Base-by-base conservation (phyloP, 2,888 invertebrate species). In the Patella depressa region DNA sequence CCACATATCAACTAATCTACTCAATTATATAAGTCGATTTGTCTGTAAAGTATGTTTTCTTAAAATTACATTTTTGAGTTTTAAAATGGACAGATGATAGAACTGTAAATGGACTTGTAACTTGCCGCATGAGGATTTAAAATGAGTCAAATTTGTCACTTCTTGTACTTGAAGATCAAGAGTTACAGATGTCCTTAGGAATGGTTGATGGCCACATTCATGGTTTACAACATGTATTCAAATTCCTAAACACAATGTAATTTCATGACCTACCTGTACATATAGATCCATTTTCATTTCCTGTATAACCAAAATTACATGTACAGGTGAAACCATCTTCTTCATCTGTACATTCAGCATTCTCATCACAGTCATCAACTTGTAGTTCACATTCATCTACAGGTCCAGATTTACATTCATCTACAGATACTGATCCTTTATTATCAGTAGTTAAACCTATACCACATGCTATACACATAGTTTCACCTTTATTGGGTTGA, bases 301-400 rank as follows among this genome's bases (percentile, higher is more conserved):
- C 85, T 70, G 80, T 77, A 78, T 78, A 87, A 15, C 87, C 87
- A 53, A 73, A 53, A 73, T 80, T 81, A 82, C 89, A 89, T 5
- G 74, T 72, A 80, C 89, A 89, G 12, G 24, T 72, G 75, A 82
- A 89, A 7, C 81, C 80, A 9, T 81, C 76, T 12, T 77, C 78
- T 1, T 79, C 81, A 45, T 85, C 84, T 17, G 74, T 55, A 83
- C 88, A 88, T 3, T 74, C 14, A n/a, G 85, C 83, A 34, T 83
- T 75, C 1, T 45, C 69, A 53, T 81, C 73, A 80, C 89, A 89
- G 72, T 82, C 77, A 78, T 86, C 78, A n/a, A 80, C 79, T 3
- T 78, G 81, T 2, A 82, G 73, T 11, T 59, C 72, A 79, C 88
- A 89, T 75, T 85, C 85, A 73, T 88, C 81, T n/a, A 86, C 80